Evolutionary conservation across 2,888 invertebrate species (phyloP).

Genomic region (Spicauda simplicius): DNA sequence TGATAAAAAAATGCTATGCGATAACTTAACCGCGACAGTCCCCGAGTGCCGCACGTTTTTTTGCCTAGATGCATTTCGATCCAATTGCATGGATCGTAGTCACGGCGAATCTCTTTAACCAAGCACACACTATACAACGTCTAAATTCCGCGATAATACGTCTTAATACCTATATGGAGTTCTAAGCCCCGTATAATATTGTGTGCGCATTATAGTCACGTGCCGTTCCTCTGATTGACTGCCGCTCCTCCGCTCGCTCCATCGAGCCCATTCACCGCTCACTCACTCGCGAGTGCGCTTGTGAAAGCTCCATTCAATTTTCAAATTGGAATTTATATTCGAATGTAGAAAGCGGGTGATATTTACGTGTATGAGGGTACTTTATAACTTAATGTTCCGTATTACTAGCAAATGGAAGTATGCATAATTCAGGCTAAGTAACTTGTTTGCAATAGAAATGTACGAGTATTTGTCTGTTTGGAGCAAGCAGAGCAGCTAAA

Average conservation of each 20-base stretch:
- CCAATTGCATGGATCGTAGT: no score
- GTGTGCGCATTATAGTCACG: background rate
- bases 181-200: no score
- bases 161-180: no score
- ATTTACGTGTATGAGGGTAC: background rate
- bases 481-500: no score
- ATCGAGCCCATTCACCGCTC: conserved; percentile 12
- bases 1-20: no score
- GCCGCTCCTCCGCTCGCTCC: conserved; percentile 13
- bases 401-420: background rate
- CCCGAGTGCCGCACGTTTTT: no score
- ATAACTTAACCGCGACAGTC: no score
- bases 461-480: background rate
- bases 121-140: no score
- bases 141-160: no score
- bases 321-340: conserved; percentile 10
- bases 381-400: background rate
- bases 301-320: conserved; percentile 15
- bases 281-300: conserved; percentile 9
- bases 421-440: background rate
- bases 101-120: no score
- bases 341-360: background rate
- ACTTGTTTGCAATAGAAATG: background rate
- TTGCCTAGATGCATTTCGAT: no score
- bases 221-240: conserved; percentile 8